phyloP scores from a whole-genome alignment of 2,113 vertebrate genomes.

The Coryphaenoides rupestris region DNA sequence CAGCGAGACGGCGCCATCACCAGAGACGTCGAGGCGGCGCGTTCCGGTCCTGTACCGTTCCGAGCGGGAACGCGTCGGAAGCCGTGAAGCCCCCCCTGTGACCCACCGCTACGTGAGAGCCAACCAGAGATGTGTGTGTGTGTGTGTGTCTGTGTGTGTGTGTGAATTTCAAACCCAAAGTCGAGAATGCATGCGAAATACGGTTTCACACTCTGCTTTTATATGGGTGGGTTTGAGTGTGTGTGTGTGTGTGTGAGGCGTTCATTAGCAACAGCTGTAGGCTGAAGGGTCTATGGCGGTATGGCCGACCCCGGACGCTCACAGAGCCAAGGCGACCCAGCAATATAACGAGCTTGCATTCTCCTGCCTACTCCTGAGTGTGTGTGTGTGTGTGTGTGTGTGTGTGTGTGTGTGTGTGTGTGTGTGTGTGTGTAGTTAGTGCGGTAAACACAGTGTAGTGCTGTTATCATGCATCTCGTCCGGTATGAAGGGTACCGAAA shows the following conservation, averaged over 20 bases:
- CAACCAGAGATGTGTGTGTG: constrained; percentile 12
- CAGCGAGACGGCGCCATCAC: no score
- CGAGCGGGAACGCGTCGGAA: constrained; percentile 44
- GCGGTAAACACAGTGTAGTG: no score
- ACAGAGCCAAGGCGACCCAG: background rate
- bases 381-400: background rate
- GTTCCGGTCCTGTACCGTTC: no score
- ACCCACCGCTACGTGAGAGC: constrained; percentile 29
- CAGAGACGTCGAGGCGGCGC: constrained; percentile 23
- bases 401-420: no score
- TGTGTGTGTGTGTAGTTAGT: no score
- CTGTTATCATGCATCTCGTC: no score
- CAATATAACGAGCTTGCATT: no score
- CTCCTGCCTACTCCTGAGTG: background rate
- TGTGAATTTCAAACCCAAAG: no score
- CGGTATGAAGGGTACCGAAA: no score
- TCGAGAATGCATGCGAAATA: no score
- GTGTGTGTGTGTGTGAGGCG: constrained; percentile 4
- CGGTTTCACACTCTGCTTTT: no score
- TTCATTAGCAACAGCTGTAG: constrained; percentile 32
- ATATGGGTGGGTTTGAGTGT: no score
- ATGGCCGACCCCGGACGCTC: constrained; percentile 7
- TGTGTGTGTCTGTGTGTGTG: constrained; percentile 20
- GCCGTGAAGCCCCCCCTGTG: constrained; percentile 24
- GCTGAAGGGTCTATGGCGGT: constrained; percentile 16